These are phyloP conservation scores for Erythrocercus mccallii DNA, from an alignment of 2,113 vertebrate genomes.

Conservation along the genomic window DNA sequence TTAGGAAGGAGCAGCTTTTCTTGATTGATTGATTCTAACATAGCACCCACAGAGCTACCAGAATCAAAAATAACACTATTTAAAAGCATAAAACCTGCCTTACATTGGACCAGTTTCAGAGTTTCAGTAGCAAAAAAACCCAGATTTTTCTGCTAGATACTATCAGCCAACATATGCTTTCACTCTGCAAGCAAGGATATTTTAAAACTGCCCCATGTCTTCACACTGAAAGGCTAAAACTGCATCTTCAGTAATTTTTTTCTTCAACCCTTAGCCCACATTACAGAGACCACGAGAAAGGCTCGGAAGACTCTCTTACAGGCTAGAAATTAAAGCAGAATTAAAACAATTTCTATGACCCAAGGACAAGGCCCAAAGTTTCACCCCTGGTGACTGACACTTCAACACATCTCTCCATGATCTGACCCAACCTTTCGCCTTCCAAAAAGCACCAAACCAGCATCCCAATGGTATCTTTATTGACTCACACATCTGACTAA, in stretches of 20 bases:
- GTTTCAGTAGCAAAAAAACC: neutral
- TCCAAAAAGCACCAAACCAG: neutral
- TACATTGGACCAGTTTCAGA: neutral
- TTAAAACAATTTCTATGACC: neutral
- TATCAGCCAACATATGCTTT: neutral
- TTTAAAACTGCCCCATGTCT: neutral
- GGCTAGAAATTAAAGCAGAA: neutral
- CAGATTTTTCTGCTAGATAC: neutral
- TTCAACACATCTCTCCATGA: neutral
- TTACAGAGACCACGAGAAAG: neutral
- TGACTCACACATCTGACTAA: conserved; percentile 93
- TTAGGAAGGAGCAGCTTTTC: neutral
- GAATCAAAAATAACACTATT: conserved; percentile 3
- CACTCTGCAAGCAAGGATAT: neutral
- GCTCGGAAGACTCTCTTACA: neutral
- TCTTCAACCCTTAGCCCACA: neutral
- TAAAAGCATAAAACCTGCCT: neutral
- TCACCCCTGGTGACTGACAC: neutral
- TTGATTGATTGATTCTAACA: neutral
- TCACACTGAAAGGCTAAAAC: neutral
- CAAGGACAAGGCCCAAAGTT: neutral
- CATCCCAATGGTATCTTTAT: neutral
- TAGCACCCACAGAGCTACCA: neutral
- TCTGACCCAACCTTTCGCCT: neutral
- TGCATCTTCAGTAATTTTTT: neutral